Conservation (phyloP, 2,797 vertebrate species). For the Gallinago nigripennis region DNA sequence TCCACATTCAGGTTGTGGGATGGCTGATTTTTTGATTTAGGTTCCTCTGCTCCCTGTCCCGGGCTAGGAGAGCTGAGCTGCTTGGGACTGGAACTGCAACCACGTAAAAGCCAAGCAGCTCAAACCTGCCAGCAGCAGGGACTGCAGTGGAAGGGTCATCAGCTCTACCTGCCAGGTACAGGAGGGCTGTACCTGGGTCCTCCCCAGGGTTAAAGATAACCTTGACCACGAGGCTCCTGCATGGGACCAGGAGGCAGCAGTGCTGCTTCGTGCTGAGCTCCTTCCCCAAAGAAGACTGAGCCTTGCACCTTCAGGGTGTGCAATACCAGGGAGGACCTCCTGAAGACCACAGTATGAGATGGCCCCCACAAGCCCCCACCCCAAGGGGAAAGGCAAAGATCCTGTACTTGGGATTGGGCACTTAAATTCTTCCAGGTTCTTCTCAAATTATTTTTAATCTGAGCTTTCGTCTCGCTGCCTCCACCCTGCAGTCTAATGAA, state of each 20-base stretch:
- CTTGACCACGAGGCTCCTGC: not conserved
- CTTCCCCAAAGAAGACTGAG: not conserved
- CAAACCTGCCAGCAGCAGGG: not conserved
- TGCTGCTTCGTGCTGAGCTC: rapidly evolving
- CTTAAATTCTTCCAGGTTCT: not conserved
- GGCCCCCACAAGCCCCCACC: rapidly evolving
- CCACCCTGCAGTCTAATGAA: not conserved
- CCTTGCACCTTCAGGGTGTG: not conserved
- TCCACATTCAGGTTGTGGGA: not conserved
- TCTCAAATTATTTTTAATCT: not conserved
- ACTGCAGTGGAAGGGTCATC: not conserved
- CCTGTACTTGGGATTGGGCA: not conserved
- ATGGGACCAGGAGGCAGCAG: not conserved
- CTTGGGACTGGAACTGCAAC: not conserved
- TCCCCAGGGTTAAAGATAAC: not conserved
- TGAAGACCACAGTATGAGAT: not conserved
- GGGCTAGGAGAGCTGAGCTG: not conserved
- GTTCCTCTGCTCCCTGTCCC: rapidly evolving
- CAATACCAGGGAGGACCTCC: not conserved
- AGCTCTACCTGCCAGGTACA: not conserved
- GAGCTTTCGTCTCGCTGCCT: not conserved
- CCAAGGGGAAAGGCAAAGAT: not conserved
- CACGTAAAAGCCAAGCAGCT: not conserved
- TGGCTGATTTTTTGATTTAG: not conserved
- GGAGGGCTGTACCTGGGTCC: not conserved